phyloP scores from a whole-genome alignment of 2,113 vertebrate genomes.

The Crotalus viridis region DNA sequence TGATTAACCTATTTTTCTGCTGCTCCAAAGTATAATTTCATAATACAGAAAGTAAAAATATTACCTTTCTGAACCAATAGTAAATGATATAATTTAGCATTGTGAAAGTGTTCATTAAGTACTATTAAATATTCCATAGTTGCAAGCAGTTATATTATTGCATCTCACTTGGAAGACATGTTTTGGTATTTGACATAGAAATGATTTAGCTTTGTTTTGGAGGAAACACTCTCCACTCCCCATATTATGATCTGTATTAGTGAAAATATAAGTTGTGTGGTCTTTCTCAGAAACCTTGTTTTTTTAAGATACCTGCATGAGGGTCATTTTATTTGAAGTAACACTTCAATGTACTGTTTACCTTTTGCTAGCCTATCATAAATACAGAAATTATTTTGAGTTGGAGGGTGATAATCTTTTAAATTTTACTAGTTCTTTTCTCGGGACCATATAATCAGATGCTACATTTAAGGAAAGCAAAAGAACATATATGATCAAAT shows the following conservation, averaged over 20 bases:
- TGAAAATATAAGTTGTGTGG: neutral
- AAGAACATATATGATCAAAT: neutral
- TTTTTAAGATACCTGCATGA: neutral
- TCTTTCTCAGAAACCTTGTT: neutral
- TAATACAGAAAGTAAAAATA: constrained; percentile 10
- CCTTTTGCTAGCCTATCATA: neutral
- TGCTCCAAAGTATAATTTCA: neutral
- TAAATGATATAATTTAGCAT: neutral
- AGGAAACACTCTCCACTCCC: neutral
- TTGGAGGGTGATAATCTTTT: constrained; percentile 8
- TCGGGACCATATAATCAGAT: constrained; percentile 12
- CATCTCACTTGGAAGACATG: accelerated
- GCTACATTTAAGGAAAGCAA: neutral
- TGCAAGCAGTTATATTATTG: neutral
- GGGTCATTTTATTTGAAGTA: neutral
- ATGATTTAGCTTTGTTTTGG: neutral
- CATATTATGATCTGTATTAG: neutral
- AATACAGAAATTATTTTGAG: constrained; percentile 17
- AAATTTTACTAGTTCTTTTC: neutral
- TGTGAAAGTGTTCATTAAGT: accelerated
- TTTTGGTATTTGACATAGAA: constrained; percentile 5
- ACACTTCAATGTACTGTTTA: neutral
- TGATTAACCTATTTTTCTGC: neutral
- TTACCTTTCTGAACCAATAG: constrained; percentile 18
- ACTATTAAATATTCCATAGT: accelerated